Evolutionary conservation across 2,888 invertebrate species (phyloP), one percentile per base, ranked within the genome.

Genomic region (Drosophila anceps): DNA sequence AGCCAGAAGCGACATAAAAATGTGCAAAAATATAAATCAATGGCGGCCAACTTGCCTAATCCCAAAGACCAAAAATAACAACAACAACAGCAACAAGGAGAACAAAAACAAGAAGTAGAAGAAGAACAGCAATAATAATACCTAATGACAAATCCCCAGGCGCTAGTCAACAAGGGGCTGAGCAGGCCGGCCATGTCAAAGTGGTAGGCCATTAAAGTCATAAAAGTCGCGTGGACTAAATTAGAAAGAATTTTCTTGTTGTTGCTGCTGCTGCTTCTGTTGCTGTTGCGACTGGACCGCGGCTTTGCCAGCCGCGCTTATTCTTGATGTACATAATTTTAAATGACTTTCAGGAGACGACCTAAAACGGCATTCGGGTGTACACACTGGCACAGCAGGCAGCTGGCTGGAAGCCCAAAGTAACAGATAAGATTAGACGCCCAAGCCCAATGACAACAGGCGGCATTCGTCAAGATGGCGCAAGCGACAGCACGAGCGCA

Each of bases 171-270:
- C 67, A 55, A n/a, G 58, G 51, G 53, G 15, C 41, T 24, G 51
- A 15, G 29, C 4, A 39, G 24, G 39, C 29, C 29, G 64, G 67
- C 44, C 71, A 66, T 70, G 70, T 81, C 62, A 82, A 87, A 84
- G 83, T 88, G 76, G 79, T 79, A 71, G 81, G 73, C 67, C 90
- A 90, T 90, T 90, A 79, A 86, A 88, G 88, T 88, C 88, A 85
- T 86, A 90, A 88, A 86, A 90, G 90, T 88, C 88, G 83, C 88
- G 83, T 88, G 86, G 81, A 90, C 86, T 81, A 88, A 86, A 86
- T 86, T 85, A 88, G 81, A 76, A 79, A 74, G 79, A 85, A 84
- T 76, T 58, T 75, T 72, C 20, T 37, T 37, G 53, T 35, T 37
- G 37, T 13, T 24, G 35, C 15, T 35, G 35, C 9, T 31, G 50